Conservation (phyloP, 2,113 vertebrate species). For the Loxodonta africana region DNA sequence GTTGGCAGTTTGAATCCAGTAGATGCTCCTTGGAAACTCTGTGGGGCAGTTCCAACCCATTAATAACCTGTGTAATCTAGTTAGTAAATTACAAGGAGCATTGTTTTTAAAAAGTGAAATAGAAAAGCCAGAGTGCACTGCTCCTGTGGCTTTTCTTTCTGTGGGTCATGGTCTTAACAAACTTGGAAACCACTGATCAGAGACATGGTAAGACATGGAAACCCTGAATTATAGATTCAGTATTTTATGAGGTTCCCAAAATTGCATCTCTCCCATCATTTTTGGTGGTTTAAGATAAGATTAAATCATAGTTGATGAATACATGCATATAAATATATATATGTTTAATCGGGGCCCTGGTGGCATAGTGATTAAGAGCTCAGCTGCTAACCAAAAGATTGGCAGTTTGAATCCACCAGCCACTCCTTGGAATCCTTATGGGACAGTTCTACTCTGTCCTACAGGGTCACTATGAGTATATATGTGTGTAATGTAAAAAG, state of each 20-base stretch:
- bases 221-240: neutral
- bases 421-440: too few species aligned
- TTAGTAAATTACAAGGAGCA: neutral
- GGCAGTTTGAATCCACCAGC: too few species aligned
- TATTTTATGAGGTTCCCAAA: neutral
- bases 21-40: too few species aligned
- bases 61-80: neutral
- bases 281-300: neutral
- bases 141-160: neutral
- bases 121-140: neutral
- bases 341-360: neutral
- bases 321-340: neutral
- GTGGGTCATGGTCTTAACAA: neutral
- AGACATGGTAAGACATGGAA: slow-evolving; percentile 20
- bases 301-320: neutral
- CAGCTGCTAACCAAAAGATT: too few species aligned
- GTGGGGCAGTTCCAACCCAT: neutral
- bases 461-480: too few species aligned
- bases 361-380: too few species aligned
- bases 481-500: neutral
- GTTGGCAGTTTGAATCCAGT: too few species aligned
- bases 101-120: slow-evolving; percentile 37
- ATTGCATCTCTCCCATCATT: neutral
- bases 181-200: neutral
- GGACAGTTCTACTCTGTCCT: too few species aligned